These are phyloP conservation scores for Andrena praecox DNA, from an alignment of 2,888 invertebrate species.

Conservation along the genomic window DNA sequence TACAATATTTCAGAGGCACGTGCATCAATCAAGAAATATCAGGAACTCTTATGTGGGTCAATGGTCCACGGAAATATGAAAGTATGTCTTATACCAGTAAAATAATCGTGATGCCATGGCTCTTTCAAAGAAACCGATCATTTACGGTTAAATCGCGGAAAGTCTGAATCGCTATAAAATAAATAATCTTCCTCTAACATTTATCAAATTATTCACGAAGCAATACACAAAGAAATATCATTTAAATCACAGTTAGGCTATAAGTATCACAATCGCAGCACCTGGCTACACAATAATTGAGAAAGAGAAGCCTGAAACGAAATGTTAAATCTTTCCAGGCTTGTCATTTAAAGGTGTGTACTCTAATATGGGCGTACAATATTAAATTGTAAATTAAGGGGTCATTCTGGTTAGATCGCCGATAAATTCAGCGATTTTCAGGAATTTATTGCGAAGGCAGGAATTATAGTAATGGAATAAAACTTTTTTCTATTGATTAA, in stretches of 20 bases:
- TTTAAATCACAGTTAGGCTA: not conserved
- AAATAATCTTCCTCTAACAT: constrained; percentile 5
- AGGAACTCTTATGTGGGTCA: constrained; percentile 57
- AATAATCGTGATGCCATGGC: constrained; percentile 37
- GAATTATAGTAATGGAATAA: too few species aligned
- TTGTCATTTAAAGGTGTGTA: too few species aligned
- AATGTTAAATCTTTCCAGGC: too few species aligned
- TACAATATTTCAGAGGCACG: constrained; percentile 29
- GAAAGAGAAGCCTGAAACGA: too few species aligned
- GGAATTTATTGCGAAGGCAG: too few species aligned
- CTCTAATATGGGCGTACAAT: too few species aligned
- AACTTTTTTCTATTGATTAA: too few species aligned
- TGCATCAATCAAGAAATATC: constrained; percentile 48
- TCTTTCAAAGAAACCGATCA: constrained; percentile 33
- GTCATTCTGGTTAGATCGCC: too few species aligned
- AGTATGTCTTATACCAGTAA: constrained; percentile 49
- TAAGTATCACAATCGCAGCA: too few species aligned
- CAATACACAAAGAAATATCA: not conserved
- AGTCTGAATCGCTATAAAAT: constrained; percentile 10
- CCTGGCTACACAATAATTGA: too few species aligned
- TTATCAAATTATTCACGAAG: not conserved
- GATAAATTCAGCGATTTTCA: too few species aligned
- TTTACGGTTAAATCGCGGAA: constrained; percentile 1
- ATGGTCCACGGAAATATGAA: constrained; percentile 54
- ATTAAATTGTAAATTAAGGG: too few species aligned